Percentiles rank a stretch among this genome's conserved stretches.
Conservation (phyloP, 2,888 invertebrate species). For the Invenusta paracnida region DNA sequence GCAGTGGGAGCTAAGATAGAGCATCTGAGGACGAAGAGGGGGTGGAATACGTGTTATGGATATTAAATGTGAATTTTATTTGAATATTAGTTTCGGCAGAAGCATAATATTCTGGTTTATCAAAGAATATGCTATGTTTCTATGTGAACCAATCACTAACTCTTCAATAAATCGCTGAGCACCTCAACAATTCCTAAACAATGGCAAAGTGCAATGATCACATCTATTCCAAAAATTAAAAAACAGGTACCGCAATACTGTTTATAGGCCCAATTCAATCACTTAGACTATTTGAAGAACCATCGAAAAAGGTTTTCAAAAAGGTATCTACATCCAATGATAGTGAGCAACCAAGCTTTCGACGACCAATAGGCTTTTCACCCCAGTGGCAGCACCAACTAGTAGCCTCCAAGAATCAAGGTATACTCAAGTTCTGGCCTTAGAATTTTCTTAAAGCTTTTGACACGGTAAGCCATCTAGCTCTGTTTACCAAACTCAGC, state of each 20-base stretch:
- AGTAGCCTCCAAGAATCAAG: conserved; percentile 12
- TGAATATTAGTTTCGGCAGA: too few species aligned
- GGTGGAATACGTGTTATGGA: too few species aligned
- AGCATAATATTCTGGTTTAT: too few species aligned
- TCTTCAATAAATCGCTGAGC: neutral
- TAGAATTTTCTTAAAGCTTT: neutral
- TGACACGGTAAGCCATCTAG: conserved; percentile 12
- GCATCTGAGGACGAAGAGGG: neutral
- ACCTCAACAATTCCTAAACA: neutral
- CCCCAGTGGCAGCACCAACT: neutral
- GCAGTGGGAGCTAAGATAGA: neutral
- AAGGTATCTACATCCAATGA: neutral
- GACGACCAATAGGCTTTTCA: neutral
- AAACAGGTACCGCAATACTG: neutral
- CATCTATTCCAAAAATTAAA: neutral
- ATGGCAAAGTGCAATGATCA: neutral
- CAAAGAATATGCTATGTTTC: too few species aligned
- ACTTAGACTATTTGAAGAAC: neutral
- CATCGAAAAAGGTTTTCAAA: neutral
- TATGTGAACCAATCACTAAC: too few species aligned
- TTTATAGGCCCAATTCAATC: neutral
- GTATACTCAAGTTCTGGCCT: neutral
- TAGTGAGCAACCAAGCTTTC: conserved; percentile 23
- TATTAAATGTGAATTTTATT: neutral
- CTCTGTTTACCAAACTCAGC: conserved; percentile 7